Percentiles rank a stretch among this genome's conserved stretches.
Evolutionary conservation across 2,797 vertebrate species (phyloP).

Genomic region (Anguilla obscura): DNA sequence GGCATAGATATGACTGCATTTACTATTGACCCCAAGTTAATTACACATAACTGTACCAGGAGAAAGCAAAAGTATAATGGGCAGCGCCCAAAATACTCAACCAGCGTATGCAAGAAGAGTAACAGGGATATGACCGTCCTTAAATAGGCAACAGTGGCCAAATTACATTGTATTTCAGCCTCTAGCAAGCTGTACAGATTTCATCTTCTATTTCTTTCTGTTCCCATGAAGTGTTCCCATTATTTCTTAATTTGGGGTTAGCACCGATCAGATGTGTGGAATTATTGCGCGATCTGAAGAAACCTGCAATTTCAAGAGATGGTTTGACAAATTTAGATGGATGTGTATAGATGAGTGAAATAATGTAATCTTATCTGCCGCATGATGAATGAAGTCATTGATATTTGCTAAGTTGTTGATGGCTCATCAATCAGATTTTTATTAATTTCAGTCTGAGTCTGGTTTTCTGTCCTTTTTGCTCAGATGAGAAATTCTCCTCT

Average conservation of each 20-base stretch:
- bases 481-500: neutral
- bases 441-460: neutral
- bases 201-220: neutral
- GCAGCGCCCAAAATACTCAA: neutral
- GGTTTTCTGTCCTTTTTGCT: neutral
- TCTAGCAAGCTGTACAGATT: neutral
- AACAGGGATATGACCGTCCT: neutral
- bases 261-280: neutral
- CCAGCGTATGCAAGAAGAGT: neutral
- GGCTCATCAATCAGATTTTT: neutral
- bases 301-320: neutral
- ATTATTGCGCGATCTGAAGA: neutral
- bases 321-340: neutral
- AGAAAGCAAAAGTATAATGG: neutral
- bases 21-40: neutral
- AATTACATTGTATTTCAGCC: neutral
- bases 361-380: neutral
- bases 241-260: constrained; percentile 1
- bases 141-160: neutral
- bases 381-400: neutral
- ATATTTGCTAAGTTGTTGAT: neutral
- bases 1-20: neutral
- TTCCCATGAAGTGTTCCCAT: neutral
- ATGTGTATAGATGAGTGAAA: neutral
- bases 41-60: neutral